Conservation (phyloP, 2,888 invertebrate species). For the Mesodorylaimus sp. region DNA sequence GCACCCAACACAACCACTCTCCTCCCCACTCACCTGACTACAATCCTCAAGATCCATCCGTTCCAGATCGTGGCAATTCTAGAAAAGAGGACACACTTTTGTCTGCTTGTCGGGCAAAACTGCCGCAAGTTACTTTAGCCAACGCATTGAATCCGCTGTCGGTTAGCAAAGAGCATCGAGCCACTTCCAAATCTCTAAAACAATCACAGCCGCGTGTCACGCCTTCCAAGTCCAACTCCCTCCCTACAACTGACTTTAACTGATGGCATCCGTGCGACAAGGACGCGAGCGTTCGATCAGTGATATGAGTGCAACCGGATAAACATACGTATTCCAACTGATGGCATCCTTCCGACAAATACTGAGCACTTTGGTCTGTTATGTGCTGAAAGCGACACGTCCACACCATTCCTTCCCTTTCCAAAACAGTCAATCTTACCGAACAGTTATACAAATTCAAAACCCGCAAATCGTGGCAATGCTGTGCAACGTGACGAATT, state of each 20-base stretch:
- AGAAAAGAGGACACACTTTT: conserved; percentile 27
- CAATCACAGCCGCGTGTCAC: too few relatives aligned
- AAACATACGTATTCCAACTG: conserved; percentile 70
- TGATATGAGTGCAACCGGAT: conserved; percentile 71
- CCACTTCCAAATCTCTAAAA: conserved; percentile 56
- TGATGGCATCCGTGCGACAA: conserved; percentile 69
- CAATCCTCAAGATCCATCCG: conserved; percentile 98
- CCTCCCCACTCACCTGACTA: conserved; percentile 42
- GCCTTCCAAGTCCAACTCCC: too few relatives aligned
- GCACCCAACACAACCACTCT: too few relatives aligned
- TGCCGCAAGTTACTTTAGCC: conserved; percentile 52
- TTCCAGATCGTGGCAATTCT: conserved; percentile 81
- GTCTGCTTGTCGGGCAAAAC: too few relatives aligned
- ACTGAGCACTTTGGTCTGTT: conserved; percentile 70
- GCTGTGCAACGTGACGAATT: conserved; percentile 62
- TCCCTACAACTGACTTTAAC: conserved; percentile 39
- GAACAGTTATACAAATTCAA: conserved; percentile 83
- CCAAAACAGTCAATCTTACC: conserved; percentile 43
- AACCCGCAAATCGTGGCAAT: conserved; percentile 66
- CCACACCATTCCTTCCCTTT: too few relatives aligned
- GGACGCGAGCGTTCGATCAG: conserved; percentile 65
- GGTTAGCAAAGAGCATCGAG: conserved; percentile 80
- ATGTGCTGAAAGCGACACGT: conserved; percentile 45
- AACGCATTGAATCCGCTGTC: conserved; percentile 88
- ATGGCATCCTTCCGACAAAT: conserved; percentile 60